phyloP scores from a whole-genome alignment of 2,797 vertebrate genomes.

The Molossus alvarezi region DNA sequence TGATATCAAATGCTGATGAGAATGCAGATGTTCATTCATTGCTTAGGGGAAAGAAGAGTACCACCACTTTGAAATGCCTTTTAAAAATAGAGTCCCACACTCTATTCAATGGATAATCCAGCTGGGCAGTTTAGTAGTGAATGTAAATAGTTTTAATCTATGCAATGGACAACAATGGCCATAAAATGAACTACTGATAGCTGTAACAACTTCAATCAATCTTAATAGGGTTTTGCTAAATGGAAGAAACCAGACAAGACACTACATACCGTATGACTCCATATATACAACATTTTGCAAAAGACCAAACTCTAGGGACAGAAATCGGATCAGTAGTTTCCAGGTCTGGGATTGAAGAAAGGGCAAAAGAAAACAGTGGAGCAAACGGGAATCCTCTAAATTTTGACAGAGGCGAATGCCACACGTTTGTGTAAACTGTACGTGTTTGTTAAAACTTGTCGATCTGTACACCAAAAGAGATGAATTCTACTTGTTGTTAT shows the following conservation, averaged over 20 bases:
- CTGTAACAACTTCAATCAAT: not conserved
- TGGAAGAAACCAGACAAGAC: not conserved
- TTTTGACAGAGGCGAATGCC: not conserved
- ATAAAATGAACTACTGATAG: not conserved
- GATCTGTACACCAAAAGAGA: not conserved
- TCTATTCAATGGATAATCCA: not conserved
- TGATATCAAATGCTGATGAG: not conserved
- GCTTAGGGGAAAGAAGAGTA: not conserved
- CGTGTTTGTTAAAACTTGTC: not conserved
- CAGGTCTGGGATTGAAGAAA: not conserved
- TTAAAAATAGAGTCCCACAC: not conserved
- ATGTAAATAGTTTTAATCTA: not conserved
- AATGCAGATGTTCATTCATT: not conserved
- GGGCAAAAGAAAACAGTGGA: not conserved
- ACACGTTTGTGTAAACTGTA: not conserved
- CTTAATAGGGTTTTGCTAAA: constrained; percentile 47
- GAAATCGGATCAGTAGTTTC: not conserved
- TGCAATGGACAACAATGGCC: not conserved
- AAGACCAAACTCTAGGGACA: not conserved
- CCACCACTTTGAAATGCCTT: not conserved
- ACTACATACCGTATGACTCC: not conserved
- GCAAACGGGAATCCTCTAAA: not conserved
- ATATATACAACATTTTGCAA: not conserved
- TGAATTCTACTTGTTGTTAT: not conserved
- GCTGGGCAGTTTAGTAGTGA: not conserved